A percentile compares a stretch with the other conserved stretches of the same genome.
These are phyloP conservation scores for Pristiophorus japonicus DNA, from an alignment of 2,113 vertebrate genomes.

Conservation along the genomic window DNA sequence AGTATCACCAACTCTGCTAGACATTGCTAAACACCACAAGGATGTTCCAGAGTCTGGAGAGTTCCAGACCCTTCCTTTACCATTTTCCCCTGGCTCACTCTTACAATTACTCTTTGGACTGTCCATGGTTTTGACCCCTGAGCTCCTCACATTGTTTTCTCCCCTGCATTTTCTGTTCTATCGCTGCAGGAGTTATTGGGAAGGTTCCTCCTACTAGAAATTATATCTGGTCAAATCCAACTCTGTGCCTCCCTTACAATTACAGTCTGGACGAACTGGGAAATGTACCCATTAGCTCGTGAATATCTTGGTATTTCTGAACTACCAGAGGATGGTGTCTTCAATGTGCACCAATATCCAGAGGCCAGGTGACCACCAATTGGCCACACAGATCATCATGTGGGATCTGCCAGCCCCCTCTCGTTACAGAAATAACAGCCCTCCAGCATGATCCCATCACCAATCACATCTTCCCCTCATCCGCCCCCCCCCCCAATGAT, in stretches of 20 bases:
- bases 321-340: not conserved
- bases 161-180: not conserved
- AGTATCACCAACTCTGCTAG: not conserved
- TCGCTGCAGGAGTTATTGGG: not conserved
- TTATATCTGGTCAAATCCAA: not conserved
- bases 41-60: not conserved
- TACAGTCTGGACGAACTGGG: not conserved
- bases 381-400: not conserved
- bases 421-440: not conserved
- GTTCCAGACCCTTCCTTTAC: not conserved
- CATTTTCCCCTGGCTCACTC: not conserved
- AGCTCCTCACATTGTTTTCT: not conserved
- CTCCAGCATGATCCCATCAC: no score
- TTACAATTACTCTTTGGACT: not conserved
- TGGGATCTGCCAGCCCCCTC: not conserved
- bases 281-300: not conserved
- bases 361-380: not conserved
- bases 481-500: no score
- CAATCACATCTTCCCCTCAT: no score
- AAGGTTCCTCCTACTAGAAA: not conserved
- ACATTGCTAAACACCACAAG: not conserved
- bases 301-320: not conserved
- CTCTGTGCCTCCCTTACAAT: not conserved
- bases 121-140: not conserved
- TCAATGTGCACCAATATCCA: not conserved